Base-by-base conservation (phyloP, 2,888 invertebrate genomes). In the Macrosiphum euphorbiae region DNA sequence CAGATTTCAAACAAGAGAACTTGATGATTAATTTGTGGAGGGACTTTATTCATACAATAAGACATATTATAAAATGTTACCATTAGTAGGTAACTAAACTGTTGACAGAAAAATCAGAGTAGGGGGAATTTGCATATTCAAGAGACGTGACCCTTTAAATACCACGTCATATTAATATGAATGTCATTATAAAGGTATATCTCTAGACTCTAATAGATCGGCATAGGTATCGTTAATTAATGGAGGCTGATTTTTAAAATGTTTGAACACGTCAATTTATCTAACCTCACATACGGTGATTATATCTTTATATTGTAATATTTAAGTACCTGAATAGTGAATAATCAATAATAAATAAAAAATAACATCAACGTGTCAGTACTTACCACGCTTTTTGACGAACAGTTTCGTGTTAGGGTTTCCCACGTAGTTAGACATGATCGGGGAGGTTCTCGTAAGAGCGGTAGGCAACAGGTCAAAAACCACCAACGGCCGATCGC, bases 381-480 rank as follows among this genome's bases (percentile, higher is more conserved):
- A 94, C 90, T 90, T 52, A 94, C 94, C 86, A 24, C 94, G 94
- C 41, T 94, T 94, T 41, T 90, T 90, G 3, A 94, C 94, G 16
- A 94, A 94, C 67, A 94, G 90, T 3, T 87, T 93, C 1, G 93
- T 85, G n/a, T 93, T 94, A 0, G 67, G 1, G n/a, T 87, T 94
- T 52, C 67, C 90, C 0, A 8, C 28, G 0, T 61, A 90, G 50
- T 61, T 50, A 1, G 67, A 28, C 94, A 94, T 94, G 84, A 13
- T 89, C 58, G 16, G 35, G 20, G 8, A 35, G 78, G 35, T 35
- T 78, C 47, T 47, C 8, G 35, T 35, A 26, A 78, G 78, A 20
- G 20, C 16, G 78, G 67, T 20, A n/a, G 5, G 16, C 10, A 13
- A 7, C 35, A 16, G n/a, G n/a, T 7, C 7, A n/a, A 20, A 78